Conservation (phyloP, 2,888 invertebrate genomes). For the Psococerastis gibbosa region DNA sequence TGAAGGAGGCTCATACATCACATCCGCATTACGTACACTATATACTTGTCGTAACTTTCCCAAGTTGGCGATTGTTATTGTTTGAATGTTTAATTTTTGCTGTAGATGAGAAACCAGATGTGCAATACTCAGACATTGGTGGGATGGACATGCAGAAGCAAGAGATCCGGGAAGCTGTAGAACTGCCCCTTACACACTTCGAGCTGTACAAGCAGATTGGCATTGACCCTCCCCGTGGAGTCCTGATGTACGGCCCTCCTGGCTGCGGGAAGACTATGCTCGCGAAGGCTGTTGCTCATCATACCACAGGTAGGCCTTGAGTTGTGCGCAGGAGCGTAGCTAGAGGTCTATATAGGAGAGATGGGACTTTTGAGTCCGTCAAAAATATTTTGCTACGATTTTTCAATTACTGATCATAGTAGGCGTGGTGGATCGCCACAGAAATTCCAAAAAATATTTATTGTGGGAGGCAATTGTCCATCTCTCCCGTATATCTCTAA, state of each 20-base stretch:
- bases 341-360: too few species aligned
- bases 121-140: slow-evolving; percentile 93
- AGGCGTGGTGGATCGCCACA: too few species aligned
- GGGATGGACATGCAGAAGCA: slow-evolving; percentile 99
- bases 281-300: slow-evolving; percentile 96
- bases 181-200: slow-evolving; percentile 92
- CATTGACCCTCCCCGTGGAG: slow-evolving; percentile 96
- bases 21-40: too few species aligned
- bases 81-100: slow-evolving; percentile 7
- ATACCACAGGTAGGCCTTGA: slow-evolving; percentile 59
- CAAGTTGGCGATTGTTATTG: too few species aligned
- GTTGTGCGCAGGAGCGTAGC: background rate
- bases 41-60: too few species aligned
- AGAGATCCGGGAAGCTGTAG: slow-evolving; percentile 96
- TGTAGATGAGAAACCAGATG: slow-evolving; percentile 91
- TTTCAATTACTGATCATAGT: too few species aligned
- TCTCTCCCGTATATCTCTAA: too few species aligned
- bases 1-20: too few species aligned
- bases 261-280: slow-evolving; percentile 99
- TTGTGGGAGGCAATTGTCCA: too few species aligned
- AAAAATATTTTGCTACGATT: too few species aligned
- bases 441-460: slow-evolving; percentile 12
- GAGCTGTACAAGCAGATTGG: slow-evolving; percentile 97
- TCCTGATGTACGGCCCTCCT: slow-evolving; percentile 98
- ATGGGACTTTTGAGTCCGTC: too few species aligned